Evolutionary conservation across 1,140 invertebrate genomes (phyloP), one percentile per base, ranked within the genome.

Genomic region (Nautilus pompilius): DNA sequence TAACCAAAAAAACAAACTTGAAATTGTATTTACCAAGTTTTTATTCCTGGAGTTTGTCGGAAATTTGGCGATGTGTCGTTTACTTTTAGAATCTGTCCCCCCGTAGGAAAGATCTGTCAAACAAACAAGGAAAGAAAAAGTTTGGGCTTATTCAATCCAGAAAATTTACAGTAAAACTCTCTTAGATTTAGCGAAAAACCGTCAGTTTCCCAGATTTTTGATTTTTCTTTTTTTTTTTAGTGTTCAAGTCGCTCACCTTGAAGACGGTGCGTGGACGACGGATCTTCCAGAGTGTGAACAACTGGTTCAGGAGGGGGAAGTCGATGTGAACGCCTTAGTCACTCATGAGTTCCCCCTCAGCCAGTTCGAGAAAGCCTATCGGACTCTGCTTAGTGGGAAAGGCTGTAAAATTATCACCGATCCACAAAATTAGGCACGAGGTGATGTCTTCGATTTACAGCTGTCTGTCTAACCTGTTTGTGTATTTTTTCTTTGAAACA

Each of bases 371-470:
- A 74, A 79, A 2, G 77, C 77, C 10, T 79, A 76, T 56, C 56
- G 69, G 33, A 66, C 68, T 0, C 62, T 79, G 5, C 75, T 79
- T 54, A 69, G 61, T 45, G 77, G 77, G 10, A 53, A 73, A 45
- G 74, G 71, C 5, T 77, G 75, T 57, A 79, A 79, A 61, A 77
- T 77, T 45, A 63, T 79, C 5, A 60, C 77, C 30, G 71, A 79
- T 65, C 77, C 77, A 13, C n/a, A 41, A 41, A 41, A n/a, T n/a
- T n/a, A n/a, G n/a, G n/a, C n/a, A n/a, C n/a, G n/a, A n/a, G n/a
- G n/a, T n/a, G n/a, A n/a, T n/a, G n/a, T n/a, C n/a, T n/a, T n/a
- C n/a, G n/a, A n/a, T n/a, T n/a, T n/a, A n/a, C n/a, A n/a, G n/a
- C n/a, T n/a, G n/a, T n/a, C n/a, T n/a, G n/a, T n/a, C n/a, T n/a